These are phyloP conservation scores for Baccha elongata DNA, from an alignment of 2,888 invertebrate genomes.

Conservation along the genomic window DNA sequence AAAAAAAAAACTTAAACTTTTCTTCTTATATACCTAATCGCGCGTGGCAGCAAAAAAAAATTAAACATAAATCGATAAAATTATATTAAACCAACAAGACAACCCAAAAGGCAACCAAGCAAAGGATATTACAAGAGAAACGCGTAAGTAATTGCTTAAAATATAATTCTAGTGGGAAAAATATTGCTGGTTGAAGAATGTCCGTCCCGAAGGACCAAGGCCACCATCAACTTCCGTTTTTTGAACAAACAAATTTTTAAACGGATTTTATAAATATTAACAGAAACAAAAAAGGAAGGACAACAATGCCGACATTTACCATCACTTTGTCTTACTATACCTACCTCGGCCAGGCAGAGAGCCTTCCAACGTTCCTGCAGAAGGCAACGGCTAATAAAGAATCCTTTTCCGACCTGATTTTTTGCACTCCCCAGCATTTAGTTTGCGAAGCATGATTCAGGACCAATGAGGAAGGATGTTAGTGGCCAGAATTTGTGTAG, in stretches of 20 bases:
- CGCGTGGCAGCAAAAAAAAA: not conserved
- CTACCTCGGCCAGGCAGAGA: slow-evolving; percentile 78
- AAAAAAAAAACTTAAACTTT: not conserved
- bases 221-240: slow-evolving; percentile 8
- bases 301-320: slow-evolving; percentile 16
- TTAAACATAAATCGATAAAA: slow-evolving; percentile 40
- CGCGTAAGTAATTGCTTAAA: slow-evolving; percentile 68
- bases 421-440: slow-evolving; percentile 26
- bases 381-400: slow-evolving; percentile 77
- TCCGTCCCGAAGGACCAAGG: slow-evolving; percentile 33
- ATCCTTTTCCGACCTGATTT: slow-evolving; percentile 77
- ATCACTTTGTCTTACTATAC: slow-evolving; percentile 4
- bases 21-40: not conserved
- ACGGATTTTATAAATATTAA: slow-evolving; percentile 63
- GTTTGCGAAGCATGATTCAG: slow-evolving; percentile 1
- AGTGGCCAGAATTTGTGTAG: slow-evolving; percentile 36
- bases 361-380: slow-evolving; percentile 81
- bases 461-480: slow-evolving; percentile 17
- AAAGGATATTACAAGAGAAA: slow-evolving; percentile 35
- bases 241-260: slow-evolving; percentile 46
- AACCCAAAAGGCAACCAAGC: slow-evolving; percentile 28
- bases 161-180: slow-evolving; percentile 27
- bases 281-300: slow-evolving; percentile 40
- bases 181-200: slow-evolving; percentile 1
- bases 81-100: slow-evolving; percentile 35